Evolutionary conservation across 2,113 vertebrate species (phyloP), one percentile per base, ranked within the genome.

Genomic region (Ptilonorhynchus violaceus): DNA sequence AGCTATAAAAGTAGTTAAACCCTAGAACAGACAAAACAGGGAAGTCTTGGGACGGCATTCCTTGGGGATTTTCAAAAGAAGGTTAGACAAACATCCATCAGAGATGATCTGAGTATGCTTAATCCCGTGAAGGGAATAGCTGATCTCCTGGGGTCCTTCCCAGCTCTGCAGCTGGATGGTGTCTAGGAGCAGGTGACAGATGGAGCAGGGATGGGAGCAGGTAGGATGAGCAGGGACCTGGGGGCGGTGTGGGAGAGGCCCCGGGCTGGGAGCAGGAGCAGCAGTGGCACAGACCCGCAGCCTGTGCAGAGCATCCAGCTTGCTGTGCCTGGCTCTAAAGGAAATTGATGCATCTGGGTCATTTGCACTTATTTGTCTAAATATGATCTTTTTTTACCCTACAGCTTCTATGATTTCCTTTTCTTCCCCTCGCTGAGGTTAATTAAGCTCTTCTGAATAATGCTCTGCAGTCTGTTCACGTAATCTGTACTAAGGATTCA

Each of bases 301-400:
- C 15, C 69, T 41, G 78, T 47, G 90, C 92, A 62, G 11, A 41
- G 63, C 86, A 53, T 1, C 80, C 73, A 28, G 28, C 21, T 5
- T 5, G 73, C 84, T 1, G 4, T 1, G 83, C 62, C 8, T 15
- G 46, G 16, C 92, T 95, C 90, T 1, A 5, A 27, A 68, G 59
- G 76, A 83, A 93, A 73, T 66, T 1, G 91, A 92, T 92, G 95
- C 93, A 96, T 96, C 92, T 95, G 64, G 94, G 95, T 92, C 94
- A 96, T 89, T 91, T 85, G 86, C 83, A 95, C 91, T 94, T 92
- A 94, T 95, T 92, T 95, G 89, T 95, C 91, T 95, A 92, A 96
- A 93, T 75, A 91, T n/a, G 39, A 93, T 93, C 59, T 88, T 89
- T 85, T 96, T 93, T 84, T 95, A 89, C 90, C 88, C 92, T 95